Evolutionary conservation across 2,113 vertebrate genomes (phyloP), one percentile per base, ranked within the genome.

Genomic region (Xenopus borealis): DNA sequence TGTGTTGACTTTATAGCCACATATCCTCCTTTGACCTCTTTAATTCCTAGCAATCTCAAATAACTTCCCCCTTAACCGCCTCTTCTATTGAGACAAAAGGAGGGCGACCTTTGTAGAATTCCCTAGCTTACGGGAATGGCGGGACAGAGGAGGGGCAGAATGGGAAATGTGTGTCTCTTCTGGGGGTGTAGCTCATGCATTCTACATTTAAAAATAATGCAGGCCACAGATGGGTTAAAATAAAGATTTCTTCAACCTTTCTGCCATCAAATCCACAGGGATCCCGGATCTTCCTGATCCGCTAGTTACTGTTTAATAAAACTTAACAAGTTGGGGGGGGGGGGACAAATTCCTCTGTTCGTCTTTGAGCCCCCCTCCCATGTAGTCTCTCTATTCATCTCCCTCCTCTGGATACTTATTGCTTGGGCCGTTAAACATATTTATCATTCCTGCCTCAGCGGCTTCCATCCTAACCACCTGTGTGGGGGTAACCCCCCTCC

Each of bases 81-180:
- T 50, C 14, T 12, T 50, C 10, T 50, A 50, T 50, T 50, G 6
- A 50, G 47, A 50, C 12, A 9, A 50, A 16, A 19, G 55, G 55
- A 19, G 55, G 55, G 65, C 86, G 87, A 80, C 83, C 81, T 83
- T 88, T 86, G 71, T 72, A 84, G 79, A 78, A 81, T 85, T 80
- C 85, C 78, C 82, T 78, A 78, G 78, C 2, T 0, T 78, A 84
- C 64, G 8, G 83, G 82, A 88, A 83, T 68, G 0, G 16, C 7
- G 1, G 81, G 57, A 66, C 58, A 73, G 69, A 52, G 52, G 33
- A 71, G 72, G 78, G 64, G 59, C n/a, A 45, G 74, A 55, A 12
- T 69, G 57, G 52, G 50, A 7, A 75, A 50, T 17, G 62, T 50
- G 11, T 50, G 47, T 50, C 11, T 50, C 7, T 13, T 50, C 12